Evolutionary conservation across 2,113 vertebrate genomes (phyloP), one percentile per base, ranked within the genome.

Genomic region (Siniperca chuatsi): DNA sequence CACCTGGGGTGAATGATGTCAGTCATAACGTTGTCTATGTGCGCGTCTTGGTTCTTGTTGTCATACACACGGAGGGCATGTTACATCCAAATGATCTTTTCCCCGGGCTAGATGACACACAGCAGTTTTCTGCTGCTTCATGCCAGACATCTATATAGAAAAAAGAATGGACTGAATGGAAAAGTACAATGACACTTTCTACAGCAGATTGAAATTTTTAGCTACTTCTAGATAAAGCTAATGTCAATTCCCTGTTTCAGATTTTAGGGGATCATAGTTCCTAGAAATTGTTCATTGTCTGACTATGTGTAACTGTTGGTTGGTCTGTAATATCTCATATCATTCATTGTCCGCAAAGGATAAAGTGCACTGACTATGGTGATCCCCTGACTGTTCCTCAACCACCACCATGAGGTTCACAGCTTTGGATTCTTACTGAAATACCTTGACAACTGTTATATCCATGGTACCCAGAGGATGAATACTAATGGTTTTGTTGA

Each of bases 31-130:
- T 15, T 62, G 8, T 1, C n/a, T 25, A 16, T 10, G 18, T 18
- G 4, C 13, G 11, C 7, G 0, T 54, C 25, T 42, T 72, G 15
- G 29, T 29, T 29, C 29, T 29, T 29, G 29, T 25, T 25, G 23
- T 52, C 40, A 20, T 44, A 75, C 62, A 40, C 6, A 4, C 23
- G 23, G 58, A 23, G 8, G 21, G 2, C 42, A 75, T 13, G 2
- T 76, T 64, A 8, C 21, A 54, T 58, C 50, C 9, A 40, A 29
- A 64, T 10, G 0, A 61, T 55, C 10, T 37, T 65, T 54, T 71
- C 16, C 40, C 10, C 9, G 1, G 23, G 21, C 1, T 37, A 37
- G 15, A 69, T 64, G 60, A 58, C 33, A 33, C 33, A 65, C 23
- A 54, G 23, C 23, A 0, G 0, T 65, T 15, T 21, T 66, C 21